These are phyloP conservation scores for Asarcornis scutulata DNA, from an alignment of 2,113 vertebrate species.

Conservation along the genomic window DNA sequence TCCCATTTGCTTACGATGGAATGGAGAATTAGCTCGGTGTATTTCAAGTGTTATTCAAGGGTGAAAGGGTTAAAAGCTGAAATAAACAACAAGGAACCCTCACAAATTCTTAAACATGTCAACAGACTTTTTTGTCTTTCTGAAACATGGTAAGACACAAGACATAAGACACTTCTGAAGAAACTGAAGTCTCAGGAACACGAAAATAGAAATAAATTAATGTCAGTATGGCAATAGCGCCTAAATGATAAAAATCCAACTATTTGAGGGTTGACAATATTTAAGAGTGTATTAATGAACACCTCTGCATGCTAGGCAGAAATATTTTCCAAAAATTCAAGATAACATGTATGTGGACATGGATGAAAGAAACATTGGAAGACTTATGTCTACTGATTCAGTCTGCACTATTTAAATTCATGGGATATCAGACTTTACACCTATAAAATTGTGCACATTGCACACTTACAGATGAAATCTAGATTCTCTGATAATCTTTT, in stretches of 20 bases:
- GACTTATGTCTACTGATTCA: background rate
- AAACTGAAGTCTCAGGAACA: background rate
- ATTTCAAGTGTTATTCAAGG: background rate
- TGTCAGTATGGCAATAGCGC: background rate
- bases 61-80: background rate
- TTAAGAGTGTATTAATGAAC: background rate
- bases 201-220: conserved; percentile 1
- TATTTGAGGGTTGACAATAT: background rate
- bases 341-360: background rate
- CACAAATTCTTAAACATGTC: background rate
- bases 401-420: background rate
- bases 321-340: background rate
- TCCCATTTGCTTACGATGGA: background rate
- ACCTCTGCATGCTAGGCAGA: background rate
- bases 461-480: background rate
- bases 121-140: background rate
- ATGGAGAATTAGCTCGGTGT: background rate
- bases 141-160: background rate
- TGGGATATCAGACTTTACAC: background rate
- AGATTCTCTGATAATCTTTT: background rate
- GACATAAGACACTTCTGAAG: background rate
- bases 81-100: background rate
- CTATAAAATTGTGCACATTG: background rate
- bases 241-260: background rate
- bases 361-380: background rate